Conservation (phyloP, 2,888 invertebrate genomes). For the Allophyes oxyacanthae region DNA sequence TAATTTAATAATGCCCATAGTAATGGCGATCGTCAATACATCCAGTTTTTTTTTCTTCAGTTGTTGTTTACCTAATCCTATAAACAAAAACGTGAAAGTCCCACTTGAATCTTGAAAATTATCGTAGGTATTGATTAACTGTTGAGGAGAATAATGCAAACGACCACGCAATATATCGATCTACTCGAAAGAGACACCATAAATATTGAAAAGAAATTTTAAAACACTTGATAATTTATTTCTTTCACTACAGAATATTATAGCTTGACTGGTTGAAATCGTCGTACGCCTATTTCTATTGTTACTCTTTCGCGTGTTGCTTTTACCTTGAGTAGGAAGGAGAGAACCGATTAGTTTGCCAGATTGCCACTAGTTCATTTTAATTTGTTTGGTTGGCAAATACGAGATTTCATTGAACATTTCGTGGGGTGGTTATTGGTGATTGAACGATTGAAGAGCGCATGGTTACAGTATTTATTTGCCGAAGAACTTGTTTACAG, state of each 20-base stretch:
- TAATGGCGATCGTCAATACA: conserved; percentile 60
- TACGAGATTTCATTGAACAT: conserved; percentile 47
- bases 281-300: conserved; percentile 32
- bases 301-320: conserved; percentile 24
- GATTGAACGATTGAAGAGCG: conserved; percentile 3
- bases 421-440: conserved; percentile 4
- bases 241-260: conserved; percentile 46
- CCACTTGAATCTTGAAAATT: background rate
- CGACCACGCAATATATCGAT: conserved; percentile 43
- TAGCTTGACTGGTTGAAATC: conserved; percentile 38
- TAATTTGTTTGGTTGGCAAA: conserved; percentile 55
- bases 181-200: conserved; percentile 22
- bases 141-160: conserved; percentile 13
- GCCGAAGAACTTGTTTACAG: background rate
- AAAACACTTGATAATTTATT: conserved; percentile 52
- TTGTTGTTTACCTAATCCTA: conserved; percentile 51
- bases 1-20: conserved; percentile 54
- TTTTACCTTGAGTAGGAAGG: conserved; percentile 20
- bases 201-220: conserved; percentile 49
- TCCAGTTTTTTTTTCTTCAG: conserved; percentile 28
- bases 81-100: conserved; percentile 29
- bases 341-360: conserved; percentile 49
- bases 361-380: conserved; percentile 30
- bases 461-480: conserved; percentile 23
- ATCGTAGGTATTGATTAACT: conserved; percentile 6